A percentile compares a stretch with the other conserved stretches of the same genome.
Conservation (phyloP, 2,888 invertebrate species). For the Pollenia amentaria region DNA sequence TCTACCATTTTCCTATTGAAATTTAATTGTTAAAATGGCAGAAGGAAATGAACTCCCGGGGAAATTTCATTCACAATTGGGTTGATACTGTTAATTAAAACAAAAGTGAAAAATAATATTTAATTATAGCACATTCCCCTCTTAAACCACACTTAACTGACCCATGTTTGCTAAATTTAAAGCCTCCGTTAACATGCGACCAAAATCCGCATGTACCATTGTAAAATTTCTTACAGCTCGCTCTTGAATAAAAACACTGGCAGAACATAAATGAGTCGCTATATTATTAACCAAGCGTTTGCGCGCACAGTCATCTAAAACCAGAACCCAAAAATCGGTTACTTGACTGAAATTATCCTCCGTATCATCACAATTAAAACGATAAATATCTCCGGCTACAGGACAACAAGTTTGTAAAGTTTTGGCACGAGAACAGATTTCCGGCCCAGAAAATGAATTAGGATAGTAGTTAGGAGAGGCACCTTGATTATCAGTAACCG, state of each 20-base stretch:
- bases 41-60: too few species aligned
- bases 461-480: conserved; percentile 98
- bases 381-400: conserved; percentile 90
- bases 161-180: conserved; percentile 80
- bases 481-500: conserved; percentile 90
- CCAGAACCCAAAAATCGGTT: conserved; percentile 91
- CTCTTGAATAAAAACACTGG: conserved; percentile 94
- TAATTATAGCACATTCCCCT: background rate
- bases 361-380: conserved; percentile 90
- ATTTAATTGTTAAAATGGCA: too few species aligned
- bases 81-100: conserved; percentile 16
- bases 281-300: conserved; percentile 92
- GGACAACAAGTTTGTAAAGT: conserved; percentile 86
- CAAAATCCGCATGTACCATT: conserved; percentile 92
- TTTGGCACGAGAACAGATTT: conserved; percentile 88
- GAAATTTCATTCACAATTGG: background rate
- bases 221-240: conserved; percentile 93
- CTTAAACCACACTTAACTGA: conserved; percentile 12
- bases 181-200: conserved; percentile 89
- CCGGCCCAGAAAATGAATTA: conserved; percentile 96
- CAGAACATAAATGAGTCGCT: conserved; percentile 90
- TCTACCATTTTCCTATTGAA: too few species aligned
- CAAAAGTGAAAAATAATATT: background rate
- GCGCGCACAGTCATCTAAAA: conserved; percentile 90
- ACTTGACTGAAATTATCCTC: conserved; percentile 97